Evolutionary conservation across 2,113 vertebrate species (phyloP).

Genomic region (Delphinus delphis): DNA sequence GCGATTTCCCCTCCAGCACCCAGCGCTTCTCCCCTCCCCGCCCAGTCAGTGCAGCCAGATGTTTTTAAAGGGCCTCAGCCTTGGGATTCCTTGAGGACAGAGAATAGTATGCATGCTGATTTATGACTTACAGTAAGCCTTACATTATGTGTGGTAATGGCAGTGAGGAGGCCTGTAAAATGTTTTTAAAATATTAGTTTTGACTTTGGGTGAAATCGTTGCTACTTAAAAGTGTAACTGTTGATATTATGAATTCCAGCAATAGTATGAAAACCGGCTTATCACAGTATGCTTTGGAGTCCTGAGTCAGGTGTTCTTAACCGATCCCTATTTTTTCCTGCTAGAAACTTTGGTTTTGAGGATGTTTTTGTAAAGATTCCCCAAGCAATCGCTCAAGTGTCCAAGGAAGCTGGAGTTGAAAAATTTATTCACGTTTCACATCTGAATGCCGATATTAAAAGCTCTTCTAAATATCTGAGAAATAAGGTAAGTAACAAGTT

Average conservation of each 20-base stretch:
- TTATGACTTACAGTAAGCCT: not conserved
- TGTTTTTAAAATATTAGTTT: not conserved
- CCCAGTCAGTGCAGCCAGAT: not conserved
- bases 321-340: slow-evolving; percentile 33
- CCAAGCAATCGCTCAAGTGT: slow-evolving; percentile 87
- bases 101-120: not conserved
- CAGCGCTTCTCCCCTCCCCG: not conserved
- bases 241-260: not conserved
- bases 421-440: slow-evolving; percentile 95
- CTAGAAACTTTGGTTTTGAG: slow-evolving; percentile 92
- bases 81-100: not conserved
- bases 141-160: not conserved
- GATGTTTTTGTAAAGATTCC: slow-evolving; percentile 93
- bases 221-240: not conserved
- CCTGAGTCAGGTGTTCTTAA: not conserved
- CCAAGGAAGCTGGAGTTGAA: slow-evolving; percentile 90
- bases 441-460: slow-evolving; percentile 94
- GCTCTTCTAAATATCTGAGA: slow-evolving; percentile 93
- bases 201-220: not conserved
- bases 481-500: slow-evolving; percentile 88
- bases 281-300: not conserved
- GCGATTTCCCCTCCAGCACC: not conserved
- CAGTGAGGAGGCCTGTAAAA: not conserved
- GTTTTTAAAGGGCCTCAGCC: not conserved
- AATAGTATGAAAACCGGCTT: not conserved